Percentiles rank a stretch among this genome's conserved stretches.
Conservation (phyloP, 2,888 invertebrate species). For the Epicampocera succincta region DNA sequence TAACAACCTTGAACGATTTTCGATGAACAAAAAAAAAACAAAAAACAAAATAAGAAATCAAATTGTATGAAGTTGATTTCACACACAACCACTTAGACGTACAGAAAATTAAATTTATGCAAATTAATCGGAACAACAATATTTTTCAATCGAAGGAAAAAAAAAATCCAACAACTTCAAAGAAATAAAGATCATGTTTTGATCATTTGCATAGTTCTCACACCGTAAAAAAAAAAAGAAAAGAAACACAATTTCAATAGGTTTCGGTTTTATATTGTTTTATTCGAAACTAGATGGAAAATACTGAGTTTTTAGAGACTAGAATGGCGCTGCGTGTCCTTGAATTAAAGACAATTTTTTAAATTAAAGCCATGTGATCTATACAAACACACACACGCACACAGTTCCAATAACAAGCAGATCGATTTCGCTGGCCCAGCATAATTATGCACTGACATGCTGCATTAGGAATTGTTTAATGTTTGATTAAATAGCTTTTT, state of each 20-base stretch:
- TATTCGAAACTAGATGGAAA: slow-evolving; percentile 17
- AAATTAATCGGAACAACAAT: slow-evolving; percentile 61
- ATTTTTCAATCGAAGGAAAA: slow-evolving; percentile 46
- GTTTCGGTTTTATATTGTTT: slow-evolving; percentile 7
- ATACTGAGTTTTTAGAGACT: slow-evolving; percentile 12
- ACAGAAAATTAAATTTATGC: slow-evolving; percentile 58
- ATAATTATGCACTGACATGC: slow-evolving; percentile 64
- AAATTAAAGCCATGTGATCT: slow-evolving; percentile 27
- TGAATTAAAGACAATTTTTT: slow-evolving; percentile 63
- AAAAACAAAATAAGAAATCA: too few relatives aligned
- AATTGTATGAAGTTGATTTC: slow-evolving; percentile 56
- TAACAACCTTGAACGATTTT: slow-evolving; percentile 54
- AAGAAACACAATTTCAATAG: slow-evolving; percentile 44
- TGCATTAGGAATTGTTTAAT: slow-evolving; percentile 36
- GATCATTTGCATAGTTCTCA: slow-evolving; percentile 68
- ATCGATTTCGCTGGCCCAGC: slow-evolving; percentile 56
- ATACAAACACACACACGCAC: neutral
- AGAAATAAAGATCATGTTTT: slow-evolving; percentile 63
- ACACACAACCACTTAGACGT: slow-evolving; percentile 41
- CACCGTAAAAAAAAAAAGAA: slow-evolving; percentile 31
- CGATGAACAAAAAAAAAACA: slow-evolving; percentile 1
- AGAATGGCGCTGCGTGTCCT: slow-evolving; percentile 68
- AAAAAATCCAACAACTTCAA: slow-evolving; percentile 44
- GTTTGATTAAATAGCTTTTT: slow-evolving; percentile 20
- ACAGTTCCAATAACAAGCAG: neutral